Base-by-base conservation (phyloP, 2,888 invertebrate species). In the Scaptomyza cyrtandrae region DNA sequence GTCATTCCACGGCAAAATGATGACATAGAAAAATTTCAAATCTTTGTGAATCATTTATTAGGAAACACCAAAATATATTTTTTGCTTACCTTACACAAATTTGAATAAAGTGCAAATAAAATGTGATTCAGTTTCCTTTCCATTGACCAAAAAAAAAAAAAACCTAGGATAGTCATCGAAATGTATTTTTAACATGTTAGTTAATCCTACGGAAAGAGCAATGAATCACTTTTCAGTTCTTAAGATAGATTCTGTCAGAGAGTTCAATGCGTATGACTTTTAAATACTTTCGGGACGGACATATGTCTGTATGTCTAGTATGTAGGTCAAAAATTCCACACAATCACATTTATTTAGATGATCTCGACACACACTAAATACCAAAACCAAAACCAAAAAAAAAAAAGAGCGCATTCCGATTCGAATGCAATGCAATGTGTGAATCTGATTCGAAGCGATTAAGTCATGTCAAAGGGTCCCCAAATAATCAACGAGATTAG, bases 271-370 rank as follows among this genome's bases (percentile, higher is more conserved):
- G 43, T 60, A 16, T 29, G 50, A 35, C 41, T 27, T 58, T 59
- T 19, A 31, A 14, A 44, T 48, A 46, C 35, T 35, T 27, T 44
- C 24, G 63, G 54, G 56, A 62, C 73, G 19, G 19, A 65, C 57
- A 83, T 77, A 70, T 39, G 7, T 16, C 5, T 16, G 41, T 41
- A 6, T 37, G 13, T 78, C 27, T 63, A 44, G n/a, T 81, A 63
- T 63, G 43, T 63, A 86, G 82, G 82, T 82, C 87, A 82, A 52
- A 67, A 78, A 65, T 49, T 19, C 19, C 19, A 29, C 56, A 86
- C 82, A 86, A 78, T 86, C 85, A 75, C 41, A 72, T 74, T 74
- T 78, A 86, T 75, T 86, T 74, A 73, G 64, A 58, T 54, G 56
- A 6, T 29, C 64, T 72, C 58, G 58, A 60, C 3, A 37, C n/a